These are phyloP conservation scores for Australoheros scitulus DNA, from an alignment of 2,113 vertebrate species.

Conservation along the genomic window DNA sequence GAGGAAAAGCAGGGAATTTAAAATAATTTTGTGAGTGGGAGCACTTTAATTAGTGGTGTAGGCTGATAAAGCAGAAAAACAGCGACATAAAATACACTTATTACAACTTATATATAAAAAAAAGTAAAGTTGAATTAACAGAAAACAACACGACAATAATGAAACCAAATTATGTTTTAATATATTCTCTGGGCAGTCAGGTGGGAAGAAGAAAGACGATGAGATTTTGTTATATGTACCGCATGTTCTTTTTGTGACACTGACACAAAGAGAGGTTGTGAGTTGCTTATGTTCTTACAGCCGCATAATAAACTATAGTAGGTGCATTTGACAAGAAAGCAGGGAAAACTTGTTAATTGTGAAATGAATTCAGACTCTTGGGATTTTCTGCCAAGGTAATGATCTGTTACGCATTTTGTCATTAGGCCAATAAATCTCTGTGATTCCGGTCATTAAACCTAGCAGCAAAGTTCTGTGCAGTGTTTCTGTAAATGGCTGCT, in stretches of 20 bases:
- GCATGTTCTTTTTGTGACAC: background rate
- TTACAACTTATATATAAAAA: background rate
- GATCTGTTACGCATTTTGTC: slow-evolving; percentile 66
- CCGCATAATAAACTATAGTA: background rate
- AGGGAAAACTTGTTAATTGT: slow-evolving; percentile 39
- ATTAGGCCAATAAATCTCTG: slow-evolving; percentile 71
- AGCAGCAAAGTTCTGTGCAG: slow-evolving; percentile 48
- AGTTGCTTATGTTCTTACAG: background rate
- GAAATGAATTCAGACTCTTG: slow-evolving; percentile 37
- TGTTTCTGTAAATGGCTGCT: slow-evolving; percentile 38
- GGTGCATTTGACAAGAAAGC: background rate
- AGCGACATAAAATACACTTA: background rate
- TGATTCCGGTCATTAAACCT: slow-evolving; percentile 61
- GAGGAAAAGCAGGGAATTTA: background rate
- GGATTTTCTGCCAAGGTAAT: slow-evolving; percentile 63
- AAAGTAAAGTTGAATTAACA: background rate
- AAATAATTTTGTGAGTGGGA: slow-evolving; percentile 10
- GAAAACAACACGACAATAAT: background rate
- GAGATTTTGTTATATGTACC: background rate
- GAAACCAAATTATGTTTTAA: background rate
- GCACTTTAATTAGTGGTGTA: slow-evolving; percentile 25
- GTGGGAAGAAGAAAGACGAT: background rate
- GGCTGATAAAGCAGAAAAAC: slow-evolving; percentile 7
- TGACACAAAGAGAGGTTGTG: background rate
- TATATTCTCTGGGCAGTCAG: background rate